These are phyloP conservation scores for Magallana ariakensis DNA, from an alignment of 1,140 invertebrate species.

Conservation along the genomic window DNA sequence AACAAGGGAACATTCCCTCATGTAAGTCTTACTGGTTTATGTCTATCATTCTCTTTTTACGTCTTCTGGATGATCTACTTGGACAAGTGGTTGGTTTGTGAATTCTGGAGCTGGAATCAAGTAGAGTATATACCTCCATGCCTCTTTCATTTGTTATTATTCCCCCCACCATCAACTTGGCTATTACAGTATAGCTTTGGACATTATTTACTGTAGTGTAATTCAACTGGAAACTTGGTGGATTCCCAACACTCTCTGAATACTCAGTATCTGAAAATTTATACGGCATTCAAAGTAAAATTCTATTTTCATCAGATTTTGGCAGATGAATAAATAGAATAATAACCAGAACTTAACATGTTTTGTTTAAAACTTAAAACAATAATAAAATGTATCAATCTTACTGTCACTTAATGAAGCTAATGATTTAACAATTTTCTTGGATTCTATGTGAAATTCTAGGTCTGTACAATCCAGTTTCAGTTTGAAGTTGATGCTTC, in stretches of 20 bases:
- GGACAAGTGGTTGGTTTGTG: background rate
- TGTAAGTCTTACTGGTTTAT: background rate
- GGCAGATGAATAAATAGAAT: no score
- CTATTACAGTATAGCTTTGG: background rate
- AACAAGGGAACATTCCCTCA: background rate
- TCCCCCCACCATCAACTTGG: background rate
- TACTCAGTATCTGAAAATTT: background rate
- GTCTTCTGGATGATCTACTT: background rate
- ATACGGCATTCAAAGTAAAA: no score
- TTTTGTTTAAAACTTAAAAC: no score
- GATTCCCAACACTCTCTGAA: background rate
- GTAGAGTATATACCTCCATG: background rate
- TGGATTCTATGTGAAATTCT: background rate
- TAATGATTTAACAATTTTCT: conserved; percentile 16
- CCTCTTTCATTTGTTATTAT: background rate
- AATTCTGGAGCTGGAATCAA: background rate
- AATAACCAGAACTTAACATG: no score
- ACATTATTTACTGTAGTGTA: background rate
- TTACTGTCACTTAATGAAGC: background rate
- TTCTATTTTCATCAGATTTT: no score
- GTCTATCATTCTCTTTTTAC: background rate
- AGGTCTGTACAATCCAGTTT: conserved; percentile 51
- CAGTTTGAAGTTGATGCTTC: conserved; percentile 39
- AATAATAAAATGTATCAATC: background rate
- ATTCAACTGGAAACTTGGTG: background rate